Evolutionary conservation across 2,797 vertebrate species (phyloP).

Genomic region (Brachyrhaphis roseni): DNA sequence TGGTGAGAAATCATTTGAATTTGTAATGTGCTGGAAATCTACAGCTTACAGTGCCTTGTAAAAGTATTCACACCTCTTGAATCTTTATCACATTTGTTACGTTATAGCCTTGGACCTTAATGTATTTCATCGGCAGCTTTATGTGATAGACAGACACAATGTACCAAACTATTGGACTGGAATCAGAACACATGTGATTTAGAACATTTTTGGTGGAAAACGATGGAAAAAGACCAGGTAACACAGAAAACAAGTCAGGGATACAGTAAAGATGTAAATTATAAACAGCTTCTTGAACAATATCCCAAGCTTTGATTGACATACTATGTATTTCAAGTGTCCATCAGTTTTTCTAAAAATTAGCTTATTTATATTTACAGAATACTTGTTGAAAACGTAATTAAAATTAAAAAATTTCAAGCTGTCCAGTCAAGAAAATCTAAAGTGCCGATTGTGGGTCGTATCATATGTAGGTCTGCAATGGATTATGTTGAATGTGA

Average conservation of each 20-base stretch:
- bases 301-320: neutral
- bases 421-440: neutral
- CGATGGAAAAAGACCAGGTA: neutral
- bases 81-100: neutral
- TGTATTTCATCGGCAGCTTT: neutral
- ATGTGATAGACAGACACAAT: neutral
- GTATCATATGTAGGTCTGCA: neutral
- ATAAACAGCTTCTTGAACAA: neutral
- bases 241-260: neutral
- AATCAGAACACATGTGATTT: neutral
- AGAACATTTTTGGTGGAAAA: neutral
- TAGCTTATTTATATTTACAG: neutral
- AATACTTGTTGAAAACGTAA: neutral
- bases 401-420: neutral
- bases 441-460: neutral
- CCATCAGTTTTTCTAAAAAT: neutral
- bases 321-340: neutral
- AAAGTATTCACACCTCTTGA: neutral
- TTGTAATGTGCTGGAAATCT: constrained; percentile 18
- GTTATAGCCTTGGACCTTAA: neutral
- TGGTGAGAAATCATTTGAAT: neutral
- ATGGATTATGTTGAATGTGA: neutral
- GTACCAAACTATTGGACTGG: neutral
- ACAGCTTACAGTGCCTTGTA: neutral
- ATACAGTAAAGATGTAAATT: neutral